Conservation (phyloP, 2,797 vertebrate species). For the Thunnus albacares region DNA sequence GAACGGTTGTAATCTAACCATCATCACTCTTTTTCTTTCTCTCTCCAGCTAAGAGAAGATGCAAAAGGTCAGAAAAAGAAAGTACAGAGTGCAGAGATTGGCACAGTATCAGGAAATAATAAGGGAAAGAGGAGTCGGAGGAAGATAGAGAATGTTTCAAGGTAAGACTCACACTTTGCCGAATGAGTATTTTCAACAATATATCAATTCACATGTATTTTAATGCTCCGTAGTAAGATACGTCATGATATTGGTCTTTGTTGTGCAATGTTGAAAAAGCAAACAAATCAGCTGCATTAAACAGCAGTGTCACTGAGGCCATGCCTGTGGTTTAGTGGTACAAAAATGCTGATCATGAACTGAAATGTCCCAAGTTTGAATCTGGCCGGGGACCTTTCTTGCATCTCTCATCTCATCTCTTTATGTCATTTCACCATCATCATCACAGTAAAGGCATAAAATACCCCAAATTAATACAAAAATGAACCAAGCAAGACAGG, state of each 20-base stretch:
- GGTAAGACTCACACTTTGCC: conserved; percentile 64
- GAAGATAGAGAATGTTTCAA: conserved; percentile 80
- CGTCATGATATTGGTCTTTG: neutral
- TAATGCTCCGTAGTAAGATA: neutral
- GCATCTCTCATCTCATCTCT: no score
- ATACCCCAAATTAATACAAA: neutral
- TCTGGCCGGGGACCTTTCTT: no score
- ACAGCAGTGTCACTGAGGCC: neutral
- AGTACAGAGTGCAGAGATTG: conserved; percentile 87
- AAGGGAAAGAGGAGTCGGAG: conserved; percentile 94
- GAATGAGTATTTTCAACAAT: neutral
- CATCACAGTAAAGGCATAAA: neutral
- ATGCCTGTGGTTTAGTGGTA: no score
- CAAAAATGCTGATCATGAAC: no score
- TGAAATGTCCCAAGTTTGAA: no score
- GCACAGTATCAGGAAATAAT: conserved; percentile 84
- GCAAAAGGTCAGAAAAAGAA: conserved; percentile 87
- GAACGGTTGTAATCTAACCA: neutral
- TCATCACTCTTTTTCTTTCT: neutral
- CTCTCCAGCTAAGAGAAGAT: conserved; percentile 73
- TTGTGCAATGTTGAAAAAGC: neutral
- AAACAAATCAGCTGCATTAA: neutral
- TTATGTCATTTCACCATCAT: neutral
- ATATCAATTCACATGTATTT: neutral
- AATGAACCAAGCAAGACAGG: neutral